phyloP scores from a whole-genome alignment of 2,113 vertebrate species.

The Phrynosoma blainvillii region DNA sequence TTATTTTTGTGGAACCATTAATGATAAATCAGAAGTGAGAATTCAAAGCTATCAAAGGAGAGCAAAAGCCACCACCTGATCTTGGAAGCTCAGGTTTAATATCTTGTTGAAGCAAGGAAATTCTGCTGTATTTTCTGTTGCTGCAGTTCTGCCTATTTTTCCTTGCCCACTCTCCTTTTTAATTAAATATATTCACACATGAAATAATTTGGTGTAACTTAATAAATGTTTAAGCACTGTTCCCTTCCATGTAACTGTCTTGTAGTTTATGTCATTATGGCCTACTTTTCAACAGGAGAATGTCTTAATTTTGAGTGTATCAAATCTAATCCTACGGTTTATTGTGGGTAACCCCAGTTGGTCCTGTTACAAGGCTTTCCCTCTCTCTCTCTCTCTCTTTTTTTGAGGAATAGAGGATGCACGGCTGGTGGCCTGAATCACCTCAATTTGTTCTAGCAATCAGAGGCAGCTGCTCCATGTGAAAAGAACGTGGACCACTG shows the following conservation, averaged over 20 bases:
- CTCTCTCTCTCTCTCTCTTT: conserved; percentile 44
- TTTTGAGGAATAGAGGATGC: conserved; percentile 69
- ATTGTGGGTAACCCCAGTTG: conserved; percentile 75
- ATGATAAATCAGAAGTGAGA: neutral
- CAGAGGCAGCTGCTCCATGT: conserved; percentile 76
- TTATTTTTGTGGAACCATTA: neutral
- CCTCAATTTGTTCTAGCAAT: conserved; percentile 82
- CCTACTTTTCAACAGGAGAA: conserved; percentile 71
- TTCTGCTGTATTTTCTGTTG: neutral
- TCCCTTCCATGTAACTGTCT: conserved; percentile 49
- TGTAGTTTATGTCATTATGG: conserved; percentile 62
- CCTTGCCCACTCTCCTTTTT: conserved; percentile 5
- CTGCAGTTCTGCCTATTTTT: neutral
- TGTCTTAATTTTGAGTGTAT: conserved; percentile 80
- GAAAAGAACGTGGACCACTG: conserved; percentile 73
- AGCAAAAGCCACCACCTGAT: neutral
- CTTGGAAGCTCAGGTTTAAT: neutral
- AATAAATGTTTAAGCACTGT: conserved; percentile 75
- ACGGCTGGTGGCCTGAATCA: conserved; percentile 79
- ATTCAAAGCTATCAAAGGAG: conserved; percentile 26
- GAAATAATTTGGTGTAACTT: conserved; percentile 80
- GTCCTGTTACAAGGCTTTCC: conserved; percentile 71
- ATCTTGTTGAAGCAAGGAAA: conserved; percentile 2
- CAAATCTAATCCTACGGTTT: conserved; percentile 80
- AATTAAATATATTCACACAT: conserved; percentile 44